A percentile compares a stretch with the other conserved stretches of the same genome.
phyloP scores from a whole-genome alignment of 2,888 invertebrate species.

The Gerris lacustris region DNA sequence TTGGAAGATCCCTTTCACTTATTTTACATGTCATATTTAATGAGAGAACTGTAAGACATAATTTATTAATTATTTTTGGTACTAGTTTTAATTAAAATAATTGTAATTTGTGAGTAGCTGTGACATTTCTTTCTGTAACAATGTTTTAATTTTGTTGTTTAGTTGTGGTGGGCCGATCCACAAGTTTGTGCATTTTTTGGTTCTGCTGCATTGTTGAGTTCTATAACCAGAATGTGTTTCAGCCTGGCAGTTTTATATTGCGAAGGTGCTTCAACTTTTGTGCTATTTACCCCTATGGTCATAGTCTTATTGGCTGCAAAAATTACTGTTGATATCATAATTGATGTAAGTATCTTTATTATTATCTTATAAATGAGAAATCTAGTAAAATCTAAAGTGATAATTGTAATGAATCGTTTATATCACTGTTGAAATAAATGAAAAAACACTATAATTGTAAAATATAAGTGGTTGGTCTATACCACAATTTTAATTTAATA shows the following conservation, averaged over 20 bases:
- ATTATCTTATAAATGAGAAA: too few relatives aligned
- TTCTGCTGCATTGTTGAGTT: slow-evolving; percentile 46
- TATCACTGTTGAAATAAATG: too few relatives aligned
- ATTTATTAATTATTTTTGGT: too few relatives aligned
- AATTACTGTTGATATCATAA: not conserved
- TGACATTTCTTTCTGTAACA: too few relatives aligned
- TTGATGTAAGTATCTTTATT: not conserved
- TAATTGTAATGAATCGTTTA: too few relatives aligned
- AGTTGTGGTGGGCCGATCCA: slow-evolving; percentile 36
- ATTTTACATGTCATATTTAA: slow-evolving; percentile 33
- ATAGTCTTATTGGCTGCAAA: not conserved
- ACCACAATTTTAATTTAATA: too few relatives aligned
- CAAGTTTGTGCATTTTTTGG: slow-evolving; percentile 50
- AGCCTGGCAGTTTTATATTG: slow-evolving; percentile 51
- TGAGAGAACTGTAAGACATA: slow-evolving; percentile 21
- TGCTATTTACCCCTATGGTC: slow-evolving; percentile 36
- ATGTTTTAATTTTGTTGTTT: slow-evolving; percentile 6
- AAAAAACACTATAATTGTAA: too few relatives aligned
- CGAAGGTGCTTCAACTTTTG: slow-evolving; percentile 47
- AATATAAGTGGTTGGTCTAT: too few relatives aligned
- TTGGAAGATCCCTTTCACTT: slow-evolving; percentile 47
- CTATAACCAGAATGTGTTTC: slow-evolving; percentile 50
- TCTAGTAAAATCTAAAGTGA: too few relatives aligned
- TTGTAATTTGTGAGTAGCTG: too few relatives aligned
- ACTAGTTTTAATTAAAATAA: too few relatives aligned